These are phyloP conservation scores for Channallabes apus DNA, from an alignment of 2,797 vertebrate genomes.

Conservation along the genomic window DNA sequence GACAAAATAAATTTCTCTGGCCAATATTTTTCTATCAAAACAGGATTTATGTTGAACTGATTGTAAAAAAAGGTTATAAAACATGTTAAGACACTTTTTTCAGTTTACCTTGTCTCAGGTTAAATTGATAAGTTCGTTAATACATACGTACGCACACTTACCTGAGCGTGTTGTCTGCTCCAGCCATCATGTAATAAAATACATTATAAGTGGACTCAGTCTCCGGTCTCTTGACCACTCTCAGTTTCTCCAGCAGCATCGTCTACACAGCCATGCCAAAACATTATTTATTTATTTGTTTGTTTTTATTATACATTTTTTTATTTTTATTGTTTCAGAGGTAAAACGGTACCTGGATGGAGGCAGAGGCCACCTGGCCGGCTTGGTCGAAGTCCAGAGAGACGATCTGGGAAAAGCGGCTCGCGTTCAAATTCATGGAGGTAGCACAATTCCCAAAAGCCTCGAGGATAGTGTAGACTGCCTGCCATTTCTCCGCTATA, in stretches of 20 bases:
- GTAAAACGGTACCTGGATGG: conserved; percentile 82
- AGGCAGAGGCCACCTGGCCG: conserved; percentile 94
- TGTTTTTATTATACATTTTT: not conserved
- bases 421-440: conserved; percentile 87
- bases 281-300: not conserved
- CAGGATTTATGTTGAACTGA: not conserved
- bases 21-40: not conserved
- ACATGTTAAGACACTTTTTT: not conserved
- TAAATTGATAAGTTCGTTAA: not conserved
- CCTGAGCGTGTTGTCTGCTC: conserved; percentile 85
- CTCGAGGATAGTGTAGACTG: conserved; percentile 91
- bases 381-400: conserved; percentile 97
- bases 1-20: not conserved
- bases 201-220: conserved; percentile 88
- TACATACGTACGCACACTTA: conserved; percentile 56
- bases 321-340: not conserved
- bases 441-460: conserved; percentile 94
- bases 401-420: conserved; percentile 93
- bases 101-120: not conserved
- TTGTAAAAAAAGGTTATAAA: not conserved
- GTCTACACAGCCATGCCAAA: conserved; percentile 74
- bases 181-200: conserved; percentile 95
- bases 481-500: conserved; percentile 97
- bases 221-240: conserved; percentile 84
- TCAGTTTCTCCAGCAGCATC: conserved; percentile 92